Percentiles rank a stretch among this genome's conserved stretches.
These are phyloP conservation scores for Holcopasites calliopsidis DNA, from an alignment of 1,140 invertebrate species.

Conservation along the genomic window DNA sequence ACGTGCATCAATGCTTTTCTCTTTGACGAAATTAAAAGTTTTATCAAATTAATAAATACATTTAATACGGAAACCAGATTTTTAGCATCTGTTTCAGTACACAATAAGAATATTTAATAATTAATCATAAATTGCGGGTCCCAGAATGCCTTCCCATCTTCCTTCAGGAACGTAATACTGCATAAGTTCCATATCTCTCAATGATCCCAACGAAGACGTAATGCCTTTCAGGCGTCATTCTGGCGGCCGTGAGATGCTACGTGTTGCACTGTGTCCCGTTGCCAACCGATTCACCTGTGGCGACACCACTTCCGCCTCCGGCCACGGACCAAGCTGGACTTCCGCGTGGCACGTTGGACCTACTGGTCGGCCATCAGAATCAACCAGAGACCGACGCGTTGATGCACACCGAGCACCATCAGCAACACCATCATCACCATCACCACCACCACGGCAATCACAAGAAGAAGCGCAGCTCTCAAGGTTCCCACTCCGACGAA, in stretches of 20 bases:
- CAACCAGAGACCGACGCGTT: slow-evolving; percentile 72
- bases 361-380: slow-evolving; percentile 72
- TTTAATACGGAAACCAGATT: no score
- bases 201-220: no score
- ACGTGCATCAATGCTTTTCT: no score
- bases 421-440: slow-evolving; percentile 66
- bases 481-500: slow-evolving; percentile 72
- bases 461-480: slow-evolving; percentile 75
- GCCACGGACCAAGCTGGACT: slow-evolving; percentile 62
- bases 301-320: slow-evolving; percentile 68
- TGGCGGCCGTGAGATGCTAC: slow-evolving; percentile 74
- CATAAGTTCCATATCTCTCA: no score
- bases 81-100: no score
- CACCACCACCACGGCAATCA: slow-evolving; percentile 72
- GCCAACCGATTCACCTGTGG: slow-evolving; percentile 70
- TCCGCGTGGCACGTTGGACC: slow-evolving; percentile 67
- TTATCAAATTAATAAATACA: neutral
- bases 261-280: slow-evolving; percentile 73
- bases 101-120: no score
- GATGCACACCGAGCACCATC: slow-evolving; percentile 64
- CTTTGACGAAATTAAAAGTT: no score
- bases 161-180: no score
- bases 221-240: slow-evolving; percentile 65
- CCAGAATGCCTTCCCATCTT: no score
- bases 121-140: no score